A percentile compares a stretch with the other conserved stretches of the same genome.
phyloP scores from a whole-genome alignment of 2,888 invertebrate genomes.

The Bhutanitis thaidina region DNA sequence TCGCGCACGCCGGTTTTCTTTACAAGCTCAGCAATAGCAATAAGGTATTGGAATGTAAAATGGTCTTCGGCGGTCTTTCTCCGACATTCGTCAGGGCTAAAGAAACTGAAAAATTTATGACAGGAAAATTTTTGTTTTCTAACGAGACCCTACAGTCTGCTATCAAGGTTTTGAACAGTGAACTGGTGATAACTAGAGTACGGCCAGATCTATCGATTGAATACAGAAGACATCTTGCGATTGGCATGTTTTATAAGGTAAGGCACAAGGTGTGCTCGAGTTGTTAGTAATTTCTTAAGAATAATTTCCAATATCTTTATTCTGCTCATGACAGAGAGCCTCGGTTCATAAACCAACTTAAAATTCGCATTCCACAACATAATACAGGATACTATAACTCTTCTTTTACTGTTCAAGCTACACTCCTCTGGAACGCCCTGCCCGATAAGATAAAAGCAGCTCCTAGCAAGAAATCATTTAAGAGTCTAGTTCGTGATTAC shows the following conservation, averaged over 20 bases:
- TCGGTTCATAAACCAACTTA: no score
- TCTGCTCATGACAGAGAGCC: no score
- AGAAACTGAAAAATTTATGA: constrained; percentile 64
- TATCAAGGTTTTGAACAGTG: constrained; percentile 36
- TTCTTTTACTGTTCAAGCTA: no score
- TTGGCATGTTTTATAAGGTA: constrained; percentile 82
- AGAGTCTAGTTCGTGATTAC: no score
- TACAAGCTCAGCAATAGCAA: constrained; percentile 48
- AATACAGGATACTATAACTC: no score
- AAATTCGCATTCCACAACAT: no score
- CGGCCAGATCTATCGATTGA: constrained; percentile 77
- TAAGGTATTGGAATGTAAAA: constrained; percentile 56
- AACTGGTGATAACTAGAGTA: constrained; percentile 39
- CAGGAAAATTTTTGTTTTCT: constrained; percentile 54
- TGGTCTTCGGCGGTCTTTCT: constrained; percentile 78
- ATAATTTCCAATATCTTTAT: no score
- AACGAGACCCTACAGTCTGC: constrained; percentile 56
- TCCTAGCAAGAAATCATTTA: no score
- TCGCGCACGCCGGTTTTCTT: constrained; percentile 86
- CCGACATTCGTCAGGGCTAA: constrained; percentile 53
- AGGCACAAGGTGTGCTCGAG: no score
- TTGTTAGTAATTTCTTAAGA: no score
- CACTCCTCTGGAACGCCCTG: no score
- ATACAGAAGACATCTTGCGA: constrained; percentile 79
- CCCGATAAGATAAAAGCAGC: no score